These are phyloP conservation scores for Baryphthengus martii DNA, from an alignment of 2,113 vertebrate genomes.

Conservation along the genomic window DNA sequence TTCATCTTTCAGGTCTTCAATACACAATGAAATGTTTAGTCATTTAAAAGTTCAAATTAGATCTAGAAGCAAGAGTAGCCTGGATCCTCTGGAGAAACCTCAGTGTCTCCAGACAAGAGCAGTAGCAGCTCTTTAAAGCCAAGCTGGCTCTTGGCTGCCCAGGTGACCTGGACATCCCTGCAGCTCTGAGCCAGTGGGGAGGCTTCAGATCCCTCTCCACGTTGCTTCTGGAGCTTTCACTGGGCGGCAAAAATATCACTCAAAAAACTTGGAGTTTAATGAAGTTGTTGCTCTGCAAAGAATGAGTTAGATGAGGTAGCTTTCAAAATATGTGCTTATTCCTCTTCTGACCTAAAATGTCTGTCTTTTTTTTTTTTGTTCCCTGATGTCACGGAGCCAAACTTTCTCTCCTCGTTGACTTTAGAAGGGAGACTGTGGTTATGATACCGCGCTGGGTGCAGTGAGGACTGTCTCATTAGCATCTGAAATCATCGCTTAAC, in stretches of 20 bases:
- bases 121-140: not conserved
- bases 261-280: not conserved
- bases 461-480: not conserved
- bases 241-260: not conserved
- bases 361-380: constrained; percentile 6
- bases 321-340: not conserved
- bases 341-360: not conserved
- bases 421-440: not conserved
- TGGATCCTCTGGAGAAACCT: not conserved
- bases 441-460: not conserved
- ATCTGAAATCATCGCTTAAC: not conserved
- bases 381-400: not conserved
- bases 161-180: not conserved
- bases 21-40: not conserved
- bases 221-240: not conserved
- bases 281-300: not conserved
- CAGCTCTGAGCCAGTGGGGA: not conserved
- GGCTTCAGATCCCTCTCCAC: not conserved
- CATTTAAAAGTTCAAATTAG: not conserved
- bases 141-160: not conserved
- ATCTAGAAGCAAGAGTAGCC: not conserved
- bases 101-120: not conserved
- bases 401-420: not conserved
- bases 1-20: not conserved
- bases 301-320: not conserved